Conservation (phyloP, 2,113 vertebrate genomes). For the Brachyistius frenatus region DNA sequence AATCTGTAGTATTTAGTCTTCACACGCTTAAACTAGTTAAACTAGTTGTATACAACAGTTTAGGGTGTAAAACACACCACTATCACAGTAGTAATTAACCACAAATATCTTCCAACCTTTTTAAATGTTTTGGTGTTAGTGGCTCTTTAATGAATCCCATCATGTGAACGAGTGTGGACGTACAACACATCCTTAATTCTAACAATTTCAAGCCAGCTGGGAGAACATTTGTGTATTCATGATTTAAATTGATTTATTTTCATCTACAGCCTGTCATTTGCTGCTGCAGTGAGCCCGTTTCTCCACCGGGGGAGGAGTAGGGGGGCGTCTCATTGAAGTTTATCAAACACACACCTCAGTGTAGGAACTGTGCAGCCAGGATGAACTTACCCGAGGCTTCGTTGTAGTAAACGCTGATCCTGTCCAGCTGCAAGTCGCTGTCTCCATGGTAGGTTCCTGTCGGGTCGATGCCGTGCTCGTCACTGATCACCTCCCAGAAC, state of each 20-base stretch:
- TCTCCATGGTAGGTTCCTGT: conserved; percentile 87
- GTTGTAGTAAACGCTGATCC: conserved; percentile 90
- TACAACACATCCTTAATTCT: neutral
- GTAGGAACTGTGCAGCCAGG: rapidly evolving
- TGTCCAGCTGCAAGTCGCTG: conserved; percentile 86
- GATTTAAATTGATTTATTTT: neutral
- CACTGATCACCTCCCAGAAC: conserved; percentile 85
- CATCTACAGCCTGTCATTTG: neutral
- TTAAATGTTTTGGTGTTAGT: too few relatives aligned
- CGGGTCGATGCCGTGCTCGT: conserved; percentile 89
- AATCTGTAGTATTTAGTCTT: too few relatives aligned
- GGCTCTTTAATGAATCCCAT: neutral
- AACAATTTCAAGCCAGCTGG: too few relatives aligned
- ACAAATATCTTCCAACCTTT: too few relatives aligned
- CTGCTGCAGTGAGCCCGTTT: neutral
- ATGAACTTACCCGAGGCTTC: conserved; percentile 85
- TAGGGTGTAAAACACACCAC: too few relatives aligned
- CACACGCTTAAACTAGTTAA: too few relatives aligned
- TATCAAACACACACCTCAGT: neutral
- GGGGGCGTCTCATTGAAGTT: neutral
- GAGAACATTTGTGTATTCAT: neutral
- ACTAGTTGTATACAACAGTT: too few relatives aligned
- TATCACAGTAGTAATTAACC: too few relatives aligned
- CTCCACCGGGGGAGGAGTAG: conserved; percentile 4
- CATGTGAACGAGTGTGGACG: neutral